Evolutionary conservation across 2,888 invertebrate genomes (phyloP).

Genomic region (Suillia variegata): DNA sequence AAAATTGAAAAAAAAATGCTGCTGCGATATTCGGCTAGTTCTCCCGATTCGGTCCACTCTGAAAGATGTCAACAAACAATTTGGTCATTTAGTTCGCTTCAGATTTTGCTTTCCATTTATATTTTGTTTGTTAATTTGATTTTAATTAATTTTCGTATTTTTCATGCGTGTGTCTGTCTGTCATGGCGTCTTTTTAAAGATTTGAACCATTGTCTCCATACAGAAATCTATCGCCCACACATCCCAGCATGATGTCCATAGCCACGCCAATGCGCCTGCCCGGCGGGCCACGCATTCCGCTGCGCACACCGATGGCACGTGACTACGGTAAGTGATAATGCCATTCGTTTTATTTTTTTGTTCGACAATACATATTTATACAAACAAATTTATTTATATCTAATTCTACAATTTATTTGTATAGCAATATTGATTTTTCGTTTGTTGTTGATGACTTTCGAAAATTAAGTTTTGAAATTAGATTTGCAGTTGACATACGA

Average conservation of each 20-base stretch:
- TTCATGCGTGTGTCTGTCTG: neutral
- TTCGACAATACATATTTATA: neutral
- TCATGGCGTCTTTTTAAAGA: constrained; percentile 33
- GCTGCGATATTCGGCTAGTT: too few species aligned
- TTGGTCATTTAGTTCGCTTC: neutral
- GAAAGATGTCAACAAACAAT: neutral
- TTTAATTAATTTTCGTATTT: neutral
- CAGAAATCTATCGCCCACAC: constrained; percentile 70
- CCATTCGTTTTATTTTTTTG: neutral
- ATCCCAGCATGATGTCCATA: constrained; percentile 74
- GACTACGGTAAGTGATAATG: constrained; percentile 81
- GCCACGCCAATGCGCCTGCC: constrained; percentile 69
- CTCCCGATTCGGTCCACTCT: neutral
- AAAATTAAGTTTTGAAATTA: neutral
- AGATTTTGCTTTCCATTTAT: neutral
- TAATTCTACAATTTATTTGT: neutral
- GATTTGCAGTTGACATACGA: constrained; percentile 15
- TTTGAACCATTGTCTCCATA: constrained; percentile 60
- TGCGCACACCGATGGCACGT: constrained; percentile 73
- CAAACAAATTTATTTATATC: neutral
- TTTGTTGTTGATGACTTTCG: neutral
- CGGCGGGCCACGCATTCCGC: constrained; percentile 61
- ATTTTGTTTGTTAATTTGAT: neutral
- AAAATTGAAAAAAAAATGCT: too few species aligned
- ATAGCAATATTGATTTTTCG: neutral